Conservation (phyloP, 1,140 invertebrate genomes). For the Pygmarrhopalites habei region DNA sequence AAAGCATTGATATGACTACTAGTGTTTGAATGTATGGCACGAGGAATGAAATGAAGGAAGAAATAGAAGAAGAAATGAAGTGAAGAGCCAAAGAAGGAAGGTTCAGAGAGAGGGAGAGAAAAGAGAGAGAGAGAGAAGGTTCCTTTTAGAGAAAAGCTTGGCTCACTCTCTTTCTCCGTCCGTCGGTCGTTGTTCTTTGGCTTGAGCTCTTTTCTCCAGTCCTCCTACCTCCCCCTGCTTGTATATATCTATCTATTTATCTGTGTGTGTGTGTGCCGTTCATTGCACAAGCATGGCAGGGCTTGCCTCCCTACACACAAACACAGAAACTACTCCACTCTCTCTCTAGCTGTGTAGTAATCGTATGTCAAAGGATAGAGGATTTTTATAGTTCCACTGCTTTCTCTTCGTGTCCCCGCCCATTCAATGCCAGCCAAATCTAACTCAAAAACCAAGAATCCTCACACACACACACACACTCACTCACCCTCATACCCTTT, state of each 20-base stretch:
- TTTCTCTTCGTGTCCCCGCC: slow-evolving; percentile 14
- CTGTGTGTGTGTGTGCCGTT: no score
- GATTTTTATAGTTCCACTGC: slow-evolving; percentile 18
- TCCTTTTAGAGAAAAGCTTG: neutral
- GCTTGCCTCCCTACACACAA: neutral
- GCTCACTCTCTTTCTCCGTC: no score
- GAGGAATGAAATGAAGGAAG: no score
- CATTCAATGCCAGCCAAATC: slow-evolving; percentile 17
- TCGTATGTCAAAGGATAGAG: slow-evolving; percentile 28
- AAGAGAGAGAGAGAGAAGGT: neutral
- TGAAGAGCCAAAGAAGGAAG: neutral
- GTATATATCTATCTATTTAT: no score
- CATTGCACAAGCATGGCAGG: no score
- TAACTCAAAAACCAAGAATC: neutral
- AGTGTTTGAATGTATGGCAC: no score
- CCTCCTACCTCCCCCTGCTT: neutral
- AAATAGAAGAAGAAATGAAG: neutral
- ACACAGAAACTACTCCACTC: neutral
- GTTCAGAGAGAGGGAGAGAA: neutral
- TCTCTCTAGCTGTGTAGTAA: slow-evolving; percentile 1
- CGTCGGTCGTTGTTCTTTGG: no score
- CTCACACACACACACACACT: neutral
- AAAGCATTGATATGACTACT: no score
- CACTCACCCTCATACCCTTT: neutral
- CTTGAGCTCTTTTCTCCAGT: neutral